Conservation (phyloP, 2,113 vertebrate genomes). For the Thamnophis sirtalis region DNA sequence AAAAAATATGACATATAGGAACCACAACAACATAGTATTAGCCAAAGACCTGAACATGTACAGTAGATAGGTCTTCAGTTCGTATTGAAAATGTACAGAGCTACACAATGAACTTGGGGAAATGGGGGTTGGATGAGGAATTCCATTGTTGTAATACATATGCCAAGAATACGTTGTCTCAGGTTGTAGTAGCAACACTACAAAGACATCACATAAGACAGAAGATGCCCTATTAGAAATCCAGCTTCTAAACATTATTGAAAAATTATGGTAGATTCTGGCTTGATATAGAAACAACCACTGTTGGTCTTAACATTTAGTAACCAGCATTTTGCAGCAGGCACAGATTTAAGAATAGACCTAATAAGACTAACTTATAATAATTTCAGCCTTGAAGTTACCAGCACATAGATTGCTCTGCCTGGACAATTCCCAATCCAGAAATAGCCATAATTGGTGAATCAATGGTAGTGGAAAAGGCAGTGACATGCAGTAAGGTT, state of each 20-base stretch:
- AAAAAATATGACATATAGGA: not conserved
- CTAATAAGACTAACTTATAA: not conserved
- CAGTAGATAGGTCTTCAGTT: not conserved
- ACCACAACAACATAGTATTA: not conserved
- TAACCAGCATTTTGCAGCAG: not conserved
- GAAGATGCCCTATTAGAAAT: not conserved
- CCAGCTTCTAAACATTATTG: not conserved
- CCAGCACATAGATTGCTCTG: not conserved
- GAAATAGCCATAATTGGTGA: not conserved
- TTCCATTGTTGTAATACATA: not conserved
- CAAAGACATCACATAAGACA: not conserved
- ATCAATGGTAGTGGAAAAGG: not conserved
- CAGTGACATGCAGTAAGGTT: no score
- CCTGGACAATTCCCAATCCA: not conserved
- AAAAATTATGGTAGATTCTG: not conserved
- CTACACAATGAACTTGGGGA: not conserved
- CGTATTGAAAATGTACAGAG: not conserved
- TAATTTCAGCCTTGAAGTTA: not conserved
- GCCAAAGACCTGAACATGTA: not conserved
- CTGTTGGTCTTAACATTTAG: not conserved
- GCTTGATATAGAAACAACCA: not conserved
- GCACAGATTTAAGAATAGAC: not conserved
- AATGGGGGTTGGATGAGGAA: not conserved
- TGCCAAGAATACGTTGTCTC: not conserved
- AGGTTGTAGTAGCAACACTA: not conserved